Base-by-base conservation (phyloP, 1,140 invertebrate genomes). In the Cherax quadricarinatus region DNA sequence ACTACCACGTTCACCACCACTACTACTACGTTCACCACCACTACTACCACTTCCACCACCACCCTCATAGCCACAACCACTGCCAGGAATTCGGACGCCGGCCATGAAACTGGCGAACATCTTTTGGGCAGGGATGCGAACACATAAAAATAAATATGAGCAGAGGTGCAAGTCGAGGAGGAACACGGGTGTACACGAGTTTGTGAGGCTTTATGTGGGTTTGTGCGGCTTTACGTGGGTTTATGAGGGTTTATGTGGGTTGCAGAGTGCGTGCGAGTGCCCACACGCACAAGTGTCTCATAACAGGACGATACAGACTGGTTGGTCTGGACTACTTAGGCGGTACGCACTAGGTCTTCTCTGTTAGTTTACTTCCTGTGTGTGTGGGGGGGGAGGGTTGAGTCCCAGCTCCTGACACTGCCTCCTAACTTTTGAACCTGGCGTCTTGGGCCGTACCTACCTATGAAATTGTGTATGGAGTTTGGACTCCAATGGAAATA, bases 131-230 rank as follows among this genome's bases (percentile, higher is more conserved):
- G 89, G 89, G 89, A 91, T 86, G 89, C 83, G 83, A 57, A 91
- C 83, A 91, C 89, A 91, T 91, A 91, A 91, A 90, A 91, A 91
- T 91, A 91, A 91, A 91, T 91, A 91, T 91, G 89, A 91, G 83
- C 89, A 30, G 89, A 80, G 89, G 89, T 85, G 53, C 48, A 75
- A 90, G 88, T 84, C 81, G 66, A 85, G 88, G 81, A 66, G 82
- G 88, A 90, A 90, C 88, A 90, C 66, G 18, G 82, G 41, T 51
- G 73, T 60, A 91, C 89, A 91, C 83, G 89, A 75, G 83, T 91
- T 91, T 91, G 86, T 91, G 89, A 86, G 89, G 89, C 83, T 91
- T 90, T 90, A 90, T 91, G 89, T 86, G 89, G 89, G 83, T 91
- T 90, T 90, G 85, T 90, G 88, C 85, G 30, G 30, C 30, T 41